phyloP scores from a whole-genome alignment of 2,888 invertebrate species.

The Cecidostiba fungosa region DNA sequence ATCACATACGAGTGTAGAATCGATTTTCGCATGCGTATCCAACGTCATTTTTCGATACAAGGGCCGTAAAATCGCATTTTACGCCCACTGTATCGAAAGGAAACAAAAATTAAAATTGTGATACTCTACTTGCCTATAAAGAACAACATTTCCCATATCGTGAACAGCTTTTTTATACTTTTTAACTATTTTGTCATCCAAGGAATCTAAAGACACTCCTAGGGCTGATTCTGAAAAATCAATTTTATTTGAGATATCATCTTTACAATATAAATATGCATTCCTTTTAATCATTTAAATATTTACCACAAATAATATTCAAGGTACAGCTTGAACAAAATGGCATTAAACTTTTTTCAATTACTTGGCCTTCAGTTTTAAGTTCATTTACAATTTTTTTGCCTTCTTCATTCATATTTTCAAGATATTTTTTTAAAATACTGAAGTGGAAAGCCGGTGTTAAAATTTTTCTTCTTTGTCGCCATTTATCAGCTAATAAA shows the following conservation, averaged over 20 bases:
- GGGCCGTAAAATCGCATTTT: too few species aligned
- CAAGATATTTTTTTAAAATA: conserved; percentile 63
- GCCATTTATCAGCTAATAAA: conserved; percentile 61
- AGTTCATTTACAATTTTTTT: conserved; percentile 56
- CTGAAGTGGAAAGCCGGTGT: conserved; percentile 64
- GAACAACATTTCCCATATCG: conserved; percentile 46
- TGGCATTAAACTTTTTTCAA: conserved; percentile 55
- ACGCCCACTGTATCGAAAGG: too few species aligned
- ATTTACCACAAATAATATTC: conserved; percentile 66
- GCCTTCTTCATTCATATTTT: conserved; percentile 59
- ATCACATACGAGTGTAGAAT: too few species aligned
- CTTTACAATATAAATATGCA: neutral
- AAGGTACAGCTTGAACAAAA: conserved; percentile 64
- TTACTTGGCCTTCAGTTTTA: conserved; percentile 55
- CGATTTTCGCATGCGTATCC: too few species aligned
- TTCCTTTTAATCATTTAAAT: too few species aligned
- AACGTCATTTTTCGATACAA: too few species aligned
- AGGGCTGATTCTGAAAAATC: conserved; percentile 59
- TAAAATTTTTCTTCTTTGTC: conserved; percentile 64
- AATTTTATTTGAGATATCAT: neutral
- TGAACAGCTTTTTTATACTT: conserved; percentile 55
- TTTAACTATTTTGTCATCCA: conserved; percentile 25
- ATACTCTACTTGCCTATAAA: conserved; percentile 50
- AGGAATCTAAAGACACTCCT: conserved; percentile 55
- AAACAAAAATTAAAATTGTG: neutral